Base-by-base conservation (phyloP, 1,140 invertebrate genomes). In the Coptotermes formosanus region DNA sequence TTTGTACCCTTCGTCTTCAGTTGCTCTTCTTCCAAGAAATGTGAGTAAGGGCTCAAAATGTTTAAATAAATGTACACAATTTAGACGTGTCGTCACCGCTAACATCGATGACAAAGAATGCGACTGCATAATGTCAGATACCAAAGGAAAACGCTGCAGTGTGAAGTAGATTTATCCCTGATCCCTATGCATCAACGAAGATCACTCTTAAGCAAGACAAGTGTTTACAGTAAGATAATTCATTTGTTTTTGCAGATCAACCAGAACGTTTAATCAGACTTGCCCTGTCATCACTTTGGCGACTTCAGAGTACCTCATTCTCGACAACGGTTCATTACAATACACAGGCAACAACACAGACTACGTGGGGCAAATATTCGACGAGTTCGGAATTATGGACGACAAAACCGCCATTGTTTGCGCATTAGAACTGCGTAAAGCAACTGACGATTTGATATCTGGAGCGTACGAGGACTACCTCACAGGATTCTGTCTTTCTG, bases 401-500 rank as follows among this genome's bases (percentile, higher is more conserved):
- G 14, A 75, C n/a, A 2, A 75, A 6, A 75, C 25, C 4, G 64
- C 64, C 8, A 75, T 75, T 75, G 64, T 75, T 75, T 75, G 64
- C 14, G 64, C 25, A 25, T 30, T 75, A 2, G 6, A 75, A 11
- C n/a, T 14, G 3, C 25, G 11, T 75, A 14, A 75, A n/a, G 64
- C 6, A n/a, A 30, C n/a, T 11, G 64, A 75, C 0, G 19, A 75
- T 16, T 7, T 75, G n/a, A 75, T 75, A 30, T n/a, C 88, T 9
- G 30, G 83, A 16, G 84, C 86, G 2, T 88, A 55, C 19, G 16
- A 91, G 84, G 87, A 87, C 48, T 90, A 88, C 84, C 30, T 92
- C 6, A 90, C 91, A 9, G 82, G 89, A 2, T 87, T 91, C 19
- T 89, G 88, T 21, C 88, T 92, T 43, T 87, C 88, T 11, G 87